Evolutionary conservation across 2,113 vertebrate species (phyloP).

Genomic region (Ailuropoda melanoleuca): DNA sequence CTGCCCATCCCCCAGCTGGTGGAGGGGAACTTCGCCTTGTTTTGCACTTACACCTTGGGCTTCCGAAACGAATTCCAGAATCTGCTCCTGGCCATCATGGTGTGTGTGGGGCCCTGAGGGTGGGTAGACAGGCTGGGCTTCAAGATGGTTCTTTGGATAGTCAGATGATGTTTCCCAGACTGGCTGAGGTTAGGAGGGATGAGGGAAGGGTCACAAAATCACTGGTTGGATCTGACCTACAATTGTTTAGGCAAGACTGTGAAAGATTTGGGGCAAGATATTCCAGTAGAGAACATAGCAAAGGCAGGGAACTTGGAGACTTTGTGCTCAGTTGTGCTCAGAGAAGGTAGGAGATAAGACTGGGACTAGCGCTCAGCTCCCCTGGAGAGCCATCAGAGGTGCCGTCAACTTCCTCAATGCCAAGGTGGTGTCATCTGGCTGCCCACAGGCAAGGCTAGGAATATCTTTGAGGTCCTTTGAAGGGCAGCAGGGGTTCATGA

Average conservation of each 20-base stretch:
- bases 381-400: background rate
- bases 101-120: conserved; percentile 69
- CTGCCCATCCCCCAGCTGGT: conserved; percentile 86
- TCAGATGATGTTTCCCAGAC: background rate
- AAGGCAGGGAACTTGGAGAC: background rate
- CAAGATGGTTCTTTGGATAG: background rate
- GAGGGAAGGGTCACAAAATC: background rate
- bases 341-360: background rate
- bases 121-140: background rate
- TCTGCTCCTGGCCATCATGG: conserved; percentile 97
- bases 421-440: background rate
- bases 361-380: background rate
- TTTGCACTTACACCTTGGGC: conserved; percentile 94
- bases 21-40: conserved; percentile 97
- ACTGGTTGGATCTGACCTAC: background rate
- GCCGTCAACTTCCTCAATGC: background rate
- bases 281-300: background rate
- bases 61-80: conserved; percentile 95
- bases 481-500: background rate
- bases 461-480: background rate
- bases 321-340: background rate
- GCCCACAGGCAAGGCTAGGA: background rate
- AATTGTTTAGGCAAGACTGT: background rate
- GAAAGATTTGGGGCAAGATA: background rate
- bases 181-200: background rate